Conservation (phyloP, 2,888 invertebrate species). For the Orchesella flavescens region DNA sequence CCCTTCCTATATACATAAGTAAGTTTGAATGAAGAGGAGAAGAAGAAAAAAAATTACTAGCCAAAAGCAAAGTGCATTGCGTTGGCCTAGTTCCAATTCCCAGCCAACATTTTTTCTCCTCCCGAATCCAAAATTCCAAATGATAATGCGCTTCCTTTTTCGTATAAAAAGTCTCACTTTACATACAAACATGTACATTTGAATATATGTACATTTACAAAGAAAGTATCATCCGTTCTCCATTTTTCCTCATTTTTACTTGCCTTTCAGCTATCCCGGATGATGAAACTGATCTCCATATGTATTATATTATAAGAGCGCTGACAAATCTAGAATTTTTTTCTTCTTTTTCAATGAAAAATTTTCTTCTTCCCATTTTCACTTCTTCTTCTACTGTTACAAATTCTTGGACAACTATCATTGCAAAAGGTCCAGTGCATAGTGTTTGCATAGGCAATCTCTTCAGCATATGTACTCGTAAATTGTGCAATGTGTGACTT, state of each 20-base stretch:
- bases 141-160: background rate
- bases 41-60: background rate
- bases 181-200: background rate
- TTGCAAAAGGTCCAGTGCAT: background rate
- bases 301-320: background rate
- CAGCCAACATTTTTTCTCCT: background rate
- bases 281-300: too few species aligned
- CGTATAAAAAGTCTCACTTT: background rate
- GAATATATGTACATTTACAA: too few species aligned
- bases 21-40: too few species aligned
- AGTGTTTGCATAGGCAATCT: too few species aligned
- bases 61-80: background rate
- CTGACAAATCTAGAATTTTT: background rate
- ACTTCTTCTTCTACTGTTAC: background rate
- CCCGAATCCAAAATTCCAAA: background rate
- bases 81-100: conserved; percentile 38
- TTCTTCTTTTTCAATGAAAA: background rate
- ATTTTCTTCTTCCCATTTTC: background rate
- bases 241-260: too few species aligned
- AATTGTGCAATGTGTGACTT: too few species aligned
- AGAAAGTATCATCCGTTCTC: too few species aligned
- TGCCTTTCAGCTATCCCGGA: too few species aligned
- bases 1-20: too few species aligned
- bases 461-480: too few species aligned
- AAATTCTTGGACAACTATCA: background rate